A percentile compares a stretch with the other conserved stretches of the same genome.
Conservation (phyloP, 1,140 invertebrate species). For the Aphelinus certus region DNA sequence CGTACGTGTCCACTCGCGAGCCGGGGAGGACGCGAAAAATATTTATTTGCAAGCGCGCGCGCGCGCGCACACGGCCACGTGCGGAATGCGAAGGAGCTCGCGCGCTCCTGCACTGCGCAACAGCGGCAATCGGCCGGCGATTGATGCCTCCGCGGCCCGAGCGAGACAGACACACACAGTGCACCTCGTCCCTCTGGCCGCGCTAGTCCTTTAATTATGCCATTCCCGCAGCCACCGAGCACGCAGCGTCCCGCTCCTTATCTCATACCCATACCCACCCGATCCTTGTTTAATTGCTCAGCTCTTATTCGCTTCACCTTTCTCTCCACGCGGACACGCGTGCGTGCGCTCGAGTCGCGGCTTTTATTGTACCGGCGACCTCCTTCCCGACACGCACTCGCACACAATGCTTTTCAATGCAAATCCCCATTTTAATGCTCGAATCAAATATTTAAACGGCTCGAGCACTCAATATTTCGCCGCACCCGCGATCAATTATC, state of each 20-base stretch:
- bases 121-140: neutral
- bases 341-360: too few species aligned
- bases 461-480: conserved; percentile 1
- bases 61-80: neutral
- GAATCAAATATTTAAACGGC: conserved; percentile 5
- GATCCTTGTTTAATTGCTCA: neutral
- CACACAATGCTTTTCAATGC: conserved; percentile 20
- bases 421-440: neutral
- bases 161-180: neutral
- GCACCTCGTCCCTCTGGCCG: neutral
- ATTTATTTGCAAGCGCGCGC: conserved; percentile 13
- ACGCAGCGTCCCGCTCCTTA: too few species aligned
- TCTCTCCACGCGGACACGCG: too few species aligned
- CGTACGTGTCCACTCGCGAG: too few species aligned
- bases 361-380: too few species aligned
- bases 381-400: too few species aligned
- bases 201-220: conserved; percentile 8
- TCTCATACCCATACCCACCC: neutral
- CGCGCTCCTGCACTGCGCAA: conserved; percentile 8
- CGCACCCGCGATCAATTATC: neutral
- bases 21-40: conserved; percentile 3
- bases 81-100: conserved; percentile 8
- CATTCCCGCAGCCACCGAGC: neutral
- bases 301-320: too few species aligned
- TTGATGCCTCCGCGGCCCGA: neutral